Percentiles rank a stretch among this genome's conserved stretches.
Conservation (phyloP, 1,140 invertebrate species). For the Oreohelix idahoensis region DNA sequence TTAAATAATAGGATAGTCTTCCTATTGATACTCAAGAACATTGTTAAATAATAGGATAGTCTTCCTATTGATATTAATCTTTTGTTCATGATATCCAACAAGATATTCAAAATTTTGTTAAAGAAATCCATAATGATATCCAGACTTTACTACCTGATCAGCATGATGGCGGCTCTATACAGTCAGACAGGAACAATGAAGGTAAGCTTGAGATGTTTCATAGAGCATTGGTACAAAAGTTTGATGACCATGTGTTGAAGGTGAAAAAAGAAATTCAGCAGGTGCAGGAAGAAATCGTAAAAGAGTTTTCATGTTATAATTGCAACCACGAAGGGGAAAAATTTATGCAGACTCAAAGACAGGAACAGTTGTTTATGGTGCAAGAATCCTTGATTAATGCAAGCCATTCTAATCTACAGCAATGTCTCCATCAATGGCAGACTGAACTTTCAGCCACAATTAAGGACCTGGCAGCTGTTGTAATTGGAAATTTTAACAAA, state of each 20-base stretch:
- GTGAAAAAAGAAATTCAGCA: background rate
- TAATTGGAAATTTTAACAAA: background rate
- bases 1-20: no score
- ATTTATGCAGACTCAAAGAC: background rate
- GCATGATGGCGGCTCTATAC: background rate
- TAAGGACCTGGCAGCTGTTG: background rate
- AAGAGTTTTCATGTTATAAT: background rate
- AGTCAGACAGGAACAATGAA: background rate
- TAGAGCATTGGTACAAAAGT: background rate
- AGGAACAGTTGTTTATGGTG: background rate
- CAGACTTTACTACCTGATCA: background rate
- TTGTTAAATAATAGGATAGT: no score
- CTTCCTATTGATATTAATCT: no score
- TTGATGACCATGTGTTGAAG: background rate
- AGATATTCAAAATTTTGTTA: background rate
- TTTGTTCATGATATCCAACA: background rate
- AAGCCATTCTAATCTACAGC: background rate
- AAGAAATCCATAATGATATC: background rate
- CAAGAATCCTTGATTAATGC: background rate
- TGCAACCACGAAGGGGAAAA: background rate
- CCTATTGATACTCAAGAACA: no score
- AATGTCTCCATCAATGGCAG: background rate
- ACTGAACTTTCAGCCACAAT: background rate
- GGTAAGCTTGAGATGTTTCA: background rate
- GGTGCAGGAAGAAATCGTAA: background rate